Conservation (phyloP, 2,888 invertebrate species). For the Meganola albula region DNA sequence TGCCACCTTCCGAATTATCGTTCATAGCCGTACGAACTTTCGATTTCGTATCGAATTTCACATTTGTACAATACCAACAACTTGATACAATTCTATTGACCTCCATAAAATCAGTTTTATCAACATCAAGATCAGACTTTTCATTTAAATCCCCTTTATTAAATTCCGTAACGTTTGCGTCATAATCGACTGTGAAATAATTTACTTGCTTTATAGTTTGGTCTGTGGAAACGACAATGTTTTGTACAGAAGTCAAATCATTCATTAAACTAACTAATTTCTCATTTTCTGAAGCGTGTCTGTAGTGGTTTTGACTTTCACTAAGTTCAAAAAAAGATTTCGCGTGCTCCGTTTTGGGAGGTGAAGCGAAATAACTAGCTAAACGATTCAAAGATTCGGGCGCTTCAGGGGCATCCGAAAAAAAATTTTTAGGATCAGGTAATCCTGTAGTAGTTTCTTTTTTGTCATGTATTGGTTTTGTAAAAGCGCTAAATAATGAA, state of each 20-base stretch:
- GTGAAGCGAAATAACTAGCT: slow-evolving; percentile 62
- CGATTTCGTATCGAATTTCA: slow-evolving; percentile 27
- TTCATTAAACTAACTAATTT: slow-evolving; percentile 42
- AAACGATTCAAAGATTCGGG: slow-evolving; percentile 48
- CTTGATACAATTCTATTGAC: slow-evolving; percentile 25
- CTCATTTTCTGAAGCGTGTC: slow-evolving; percentile 33
- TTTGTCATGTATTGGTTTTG: slow-evolving; percentile 1
- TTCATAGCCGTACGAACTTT: slow-evolving; percentile 44
- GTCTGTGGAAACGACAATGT: slow-evolving; percentile 38
- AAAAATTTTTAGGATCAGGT: slow-evolving; percentile 54
- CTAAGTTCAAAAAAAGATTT: slow-evolving; percentile 75
- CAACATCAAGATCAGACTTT: slow-evolving; percentile 17
- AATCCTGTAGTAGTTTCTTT: slow-evolving; percentile 21
- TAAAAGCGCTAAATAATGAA: background rate
- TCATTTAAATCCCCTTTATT: slow-evolving; percentile 14
- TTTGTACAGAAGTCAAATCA: slow-evolving; percentile 51
- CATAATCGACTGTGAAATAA: slow-evolving; percentile 56
- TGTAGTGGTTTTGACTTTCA: slow-evolving; percentile 64
- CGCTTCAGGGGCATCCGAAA: slow-evolving; percentile 27
- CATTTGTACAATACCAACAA: slow-evolving; percentile 49
- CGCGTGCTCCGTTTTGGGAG: slow-evolving; percentile 55
- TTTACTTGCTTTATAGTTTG: slow-evolving; percentile 49
- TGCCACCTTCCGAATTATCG: slow-evolving; percentile 25
- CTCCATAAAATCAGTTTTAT: slow-evolving; percentile 11
- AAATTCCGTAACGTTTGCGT: slow-evolving; percentile 23